phyloP scores from a whole-genome alignment of 2,888 invertebrate species.

The Nudaria mundana region DNA sequence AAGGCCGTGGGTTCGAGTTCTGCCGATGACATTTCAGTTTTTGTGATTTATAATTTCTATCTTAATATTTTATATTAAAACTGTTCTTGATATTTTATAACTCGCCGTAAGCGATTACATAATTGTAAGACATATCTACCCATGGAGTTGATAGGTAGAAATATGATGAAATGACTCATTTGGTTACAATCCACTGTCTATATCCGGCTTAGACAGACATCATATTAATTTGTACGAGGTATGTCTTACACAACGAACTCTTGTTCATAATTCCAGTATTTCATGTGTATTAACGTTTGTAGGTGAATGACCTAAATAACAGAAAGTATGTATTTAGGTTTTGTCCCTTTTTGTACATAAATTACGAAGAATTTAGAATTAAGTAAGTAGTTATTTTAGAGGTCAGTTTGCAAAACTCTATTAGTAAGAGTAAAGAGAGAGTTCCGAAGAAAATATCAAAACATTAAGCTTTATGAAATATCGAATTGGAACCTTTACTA shows the following conservation, averaged over 20 bases:
- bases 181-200: conserved; percentile 18
- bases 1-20: no score
- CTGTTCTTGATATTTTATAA: background rate
- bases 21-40: no score
- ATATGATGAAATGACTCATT: conserved; percentile 7
- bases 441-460: no score
- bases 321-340: background rate
- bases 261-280: conserved; percentile 18
- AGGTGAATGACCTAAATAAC: conserved; percentile 16
- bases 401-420: no score
- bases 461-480: no score
- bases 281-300: conserved; percentile 12
- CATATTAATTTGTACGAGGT: conserved; percentile 25
- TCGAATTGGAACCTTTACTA: no score
- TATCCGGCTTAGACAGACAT: conserved; percentile 30
- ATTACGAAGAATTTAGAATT: no score
- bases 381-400: no score
- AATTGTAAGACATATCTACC: background rate
- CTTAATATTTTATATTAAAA: no score
- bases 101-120: background rate
- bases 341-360: background rate
- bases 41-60: no score
- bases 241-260: conserved; percentile 32
- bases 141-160: no score
- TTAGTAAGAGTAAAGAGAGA: no score